These are phyloP conservation scores for Brachionus manjavacas DNA, from an alignment of 1,140 invertebrate species.

Conservation along the genomic window DNA sequence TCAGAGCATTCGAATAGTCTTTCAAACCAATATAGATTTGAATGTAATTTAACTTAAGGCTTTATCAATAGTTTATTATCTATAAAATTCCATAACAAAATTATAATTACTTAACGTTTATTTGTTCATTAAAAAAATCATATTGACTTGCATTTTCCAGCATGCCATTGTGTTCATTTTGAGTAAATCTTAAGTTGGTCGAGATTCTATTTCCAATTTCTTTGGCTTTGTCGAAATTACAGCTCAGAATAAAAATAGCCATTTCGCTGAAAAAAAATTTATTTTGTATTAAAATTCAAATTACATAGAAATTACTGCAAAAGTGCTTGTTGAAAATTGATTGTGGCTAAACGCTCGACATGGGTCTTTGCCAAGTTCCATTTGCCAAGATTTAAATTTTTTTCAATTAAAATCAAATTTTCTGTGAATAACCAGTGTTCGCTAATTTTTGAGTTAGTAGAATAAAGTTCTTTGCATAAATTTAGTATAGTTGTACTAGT, in stretches of 20 bases:
- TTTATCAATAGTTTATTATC: not conserved
- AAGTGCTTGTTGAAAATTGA: slow-evolving; percentile 20
- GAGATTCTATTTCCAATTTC: slow-evolving; percentile 4
- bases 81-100: not conserved
- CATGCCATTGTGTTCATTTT: not conserved
- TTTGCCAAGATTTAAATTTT: not conserved
- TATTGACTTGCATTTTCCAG: slow-evolving; percentile 14
- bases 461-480: slow-evolving; percentile 24
- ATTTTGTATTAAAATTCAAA: not conserved
- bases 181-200: not conserved
- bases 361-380: slow-evolving; percentile 9
- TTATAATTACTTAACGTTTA: slow-evolving; percentile 1
- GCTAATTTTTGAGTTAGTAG: slow-evolving; percentile 15
- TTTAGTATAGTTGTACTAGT: not conserved
- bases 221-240: slow-evolving; percentile 35
- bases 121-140: slow-evolving; percentile 33
- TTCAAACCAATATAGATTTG: slow-evolving; percentile 17
- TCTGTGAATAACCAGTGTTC: slow-evolving; percentile 39
- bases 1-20: slow-evolving; percentile 21
- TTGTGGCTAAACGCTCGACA: slow-evolving; percentile 23
- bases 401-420: slow-evolving; percentile 37
- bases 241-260: slow-evolving; percentile 18
- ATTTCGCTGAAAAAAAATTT: too few species aligned
- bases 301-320: slow-evolving; percentile 8
- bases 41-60: slow-evolving; percentile 4